Evolutionary conservation across 2,797 vertebrate genomes (phyloP), one percentile per base, ranked within the genome.

Genomic region (Tympanoctomys barrerae): DNA sequence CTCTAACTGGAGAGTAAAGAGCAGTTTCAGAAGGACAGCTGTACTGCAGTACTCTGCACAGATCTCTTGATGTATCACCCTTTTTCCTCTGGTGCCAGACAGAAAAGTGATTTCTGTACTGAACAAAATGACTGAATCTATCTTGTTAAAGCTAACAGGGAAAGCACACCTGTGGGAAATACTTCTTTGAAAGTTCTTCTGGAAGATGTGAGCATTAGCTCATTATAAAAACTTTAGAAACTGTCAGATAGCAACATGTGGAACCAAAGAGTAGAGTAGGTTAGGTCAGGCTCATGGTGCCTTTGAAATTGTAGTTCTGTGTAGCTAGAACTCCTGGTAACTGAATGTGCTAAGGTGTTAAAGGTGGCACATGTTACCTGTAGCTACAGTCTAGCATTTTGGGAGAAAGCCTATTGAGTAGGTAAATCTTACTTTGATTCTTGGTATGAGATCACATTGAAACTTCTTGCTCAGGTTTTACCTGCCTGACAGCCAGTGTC

Each of bases 401-500:
- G 31, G 19, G 4, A 19, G 36, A 64, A 77, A 87, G 46, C 46
- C 49, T 12, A 0, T 21, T 42, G n/a, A 64, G 1, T 9, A 26
- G 36, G 3, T n/a, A 42, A 31, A 39, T 39, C 11, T 42, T 24
- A 14, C 49, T 75, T 78, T 70, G 16, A 71, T 75, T 79, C 62
- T 68, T 78, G 12, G 82, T 71, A 39, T 89, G 86, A 77, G 46
- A 73, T 22, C 54, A 73, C 16, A 33, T 64, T 49, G 82, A 70
- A 87, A 87, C 87, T 54, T 22, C n/a, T 91, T 80, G 24, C 73
- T 70, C 54, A 52, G 12, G 79, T 71, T 89, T 93, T 42, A 88
- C 59, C 75, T 68, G 5, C 36, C 62, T 54, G 46, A 8, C 46
- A 86, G 21, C 70, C 62, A 11, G 31, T 31, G 36, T 77, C 26